Conservation (phyloP, 2,113 vertebrate genomes). For the Steatornis caripensis region DNA sequence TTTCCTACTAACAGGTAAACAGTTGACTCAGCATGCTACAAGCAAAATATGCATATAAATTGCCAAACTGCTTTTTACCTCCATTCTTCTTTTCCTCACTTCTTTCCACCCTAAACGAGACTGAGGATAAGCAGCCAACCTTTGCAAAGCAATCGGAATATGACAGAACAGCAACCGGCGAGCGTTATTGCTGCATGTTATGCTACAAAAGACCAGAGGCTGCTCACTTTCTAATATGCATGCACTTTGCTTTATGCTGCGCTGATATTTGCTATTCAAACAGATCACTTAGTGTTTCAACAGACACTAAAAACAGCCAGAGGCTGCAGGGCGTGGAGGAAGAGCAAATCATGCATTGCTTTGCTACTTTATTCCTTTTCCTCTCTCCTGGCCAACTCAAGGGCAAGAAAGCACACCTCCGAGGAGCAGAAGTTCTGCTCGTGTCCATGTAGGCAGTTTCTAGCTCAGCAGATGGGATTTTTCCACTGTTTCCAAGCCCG, state of each 20-base stretch:
- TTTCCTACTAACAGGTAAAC: slow-evolving; percentile 23
- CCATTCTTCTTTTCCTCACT: neutral
- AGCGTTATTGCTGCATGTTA: neutral
- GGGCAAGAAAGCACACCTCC: neutral
- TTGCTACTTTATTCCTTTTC: neutral
- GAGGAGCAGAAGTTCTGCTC: neutral
- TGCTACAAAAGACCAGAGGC: neutral
- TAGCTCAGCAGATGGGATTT: neutral
- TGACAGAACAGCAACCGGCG: neutral
- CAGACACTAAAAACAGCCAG: neutral
- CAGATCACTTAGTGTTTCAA: neutral
- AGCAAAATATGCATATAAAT: slow-evolving; percentile 1
- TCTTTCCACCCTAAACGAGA: neutral
- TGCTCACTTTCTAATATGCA: neutral
- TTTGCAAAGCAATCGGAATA: neutral
- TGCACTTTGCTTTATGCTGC: neutral
- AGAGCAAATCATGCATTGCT: neutral
- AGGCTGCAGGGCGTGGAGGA: neutral
- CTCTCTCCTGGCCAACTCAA: neutral
- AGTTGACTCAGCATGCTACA: neutral
- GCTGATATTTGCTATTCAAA: neutral
- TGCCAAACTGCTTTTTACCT: neutral
- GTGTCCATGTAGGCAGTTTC: neutral
- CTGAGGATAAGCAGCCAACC: neutral
- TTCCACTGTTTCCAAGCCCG: neutral